These are phyloP conservation scores for Andrena fulva DNA, from an alignment of 2,888 invertebrate genomes.

Conservation along the genomic window DNA sequence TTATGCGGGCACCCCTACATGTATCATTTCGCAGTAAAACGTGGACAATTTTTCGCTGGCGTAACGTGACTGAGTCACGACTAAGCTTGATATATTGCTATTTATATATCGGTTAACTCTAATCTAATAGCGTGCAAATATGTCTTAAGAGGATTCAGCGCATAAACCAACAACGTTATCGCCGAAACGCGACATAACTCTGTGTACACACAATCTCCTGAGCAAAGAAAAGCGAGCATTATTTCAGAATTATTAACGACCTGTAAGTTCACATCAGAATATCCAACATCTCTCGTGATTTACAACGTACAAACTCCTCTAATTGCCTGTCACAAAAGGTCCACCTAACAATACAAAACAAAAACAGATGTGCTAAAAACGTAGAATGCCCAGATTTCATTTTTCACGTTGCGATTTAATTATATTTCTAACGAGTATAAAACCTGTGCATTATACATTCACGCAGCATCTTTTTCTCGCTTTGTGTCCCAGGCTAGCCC, in stretches of 20 bases:
- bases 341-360: background rate
- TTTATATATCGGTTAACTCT: slow-evolving; percentile 44
- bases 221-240: slow-evolving; percentile 43
- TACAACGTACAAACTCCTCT: background rate
- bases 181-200: slow-evolving; percentile 37
- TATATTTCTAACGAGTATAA: background rate
- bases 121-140: slow-evolving; percentile 54
- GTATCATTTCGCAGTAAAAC: slow-evolving; percentile 16
- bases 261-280: slow-evolving; percentile 18
- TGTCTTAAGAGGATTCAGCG: slow-evolving; percentile 48
- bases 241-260: slow-evolving; percentile 51
- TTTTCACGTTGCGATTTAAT: background rate
- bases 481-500: background rate
- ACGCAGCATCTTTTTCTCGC: background rate
- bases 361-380: background rate
- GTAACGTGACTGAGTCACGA: slow-evolving; percentile 31
- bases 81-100: slow-evolving; percentile 43
- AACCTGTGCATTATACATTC: background rate
- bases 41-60: slow-evolving; percentile 29
- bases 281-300: slow-evolving; percentile 2
- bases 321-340: slow-evolving; percentile 4
- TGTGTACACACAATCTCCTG: slow-evolving; percentile 33
- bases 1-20: slow-evolving; percentile 1
- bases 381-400: background rate
- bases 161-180: slow-evolving; percentile 52